These are phyloP conservation scores for Eutrigla gurnardus DNA, from an alignment of 2,797 vertebrate genomes.

Conservation along the genomic window DNA sequence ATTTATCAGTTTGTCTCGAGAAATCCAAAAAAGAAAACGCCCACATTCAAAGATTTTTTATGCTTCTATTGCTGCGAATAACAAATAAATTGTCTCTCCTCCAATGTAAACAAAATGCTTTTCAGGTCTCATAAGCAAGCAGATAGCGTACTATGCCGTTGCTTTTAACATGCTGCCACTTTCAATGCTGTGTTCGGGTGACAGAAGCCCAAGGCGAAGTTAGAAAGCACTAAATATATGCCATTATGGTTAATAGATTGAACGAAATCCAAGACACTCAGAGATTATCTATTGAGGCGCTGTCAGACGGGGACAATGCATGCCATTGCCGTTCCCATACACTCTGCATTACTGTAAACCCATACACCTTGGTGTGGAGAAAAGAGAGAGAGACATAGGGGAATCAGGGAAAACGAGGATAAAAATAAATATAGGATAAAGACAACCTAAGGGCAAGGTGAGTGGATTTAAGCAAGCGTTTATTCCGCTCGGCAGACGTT, in stretches of 20 bases:
- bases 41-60: slow-evolving; percentile 50
- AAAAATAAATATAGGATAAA: slow-evolving; percentile 79
- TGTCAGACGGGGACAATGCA: slow-evolving; percentile 81
- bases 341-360: slow-evolving; percentile 71
- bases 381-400: slow-evolving; percentile 36
- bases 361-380: slow-evolving; percentile 70
- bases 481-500: slow-evolving; percentile 64
- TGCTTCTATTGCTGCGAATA: slow-evolving; percentile 51
- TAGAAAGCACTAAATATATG: slow-evolving; percentile 84
- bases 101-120: slow-evolving; percentile 80
- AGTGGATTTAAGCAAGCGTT: slow-evolving; percentile 72
- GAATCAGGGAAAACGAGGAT: slow-evolving; percentile 65
- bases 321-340: slow-evolving; percentile 67
- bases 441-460: slow-evolving; percentile 76
- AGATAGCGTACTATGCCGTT: slow-evolving; percentile 61
- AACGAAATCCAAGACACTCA: slow-evolving; percentile 81
- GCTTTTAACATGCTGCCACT: slow-evolving; percentile 79
- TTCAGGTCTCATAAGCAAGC: slow-evolving; percentile 72
- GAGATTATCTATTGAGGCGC: slow-evolving; percentile 83
- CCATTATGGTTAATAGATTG: slow-evolving; percentile 83
- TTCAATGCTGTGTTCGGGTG: slow-evolving; percentile 74
- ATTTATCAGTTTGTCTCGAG: slow-evolving; percentile 54
- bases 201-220: slow-evolving; percentile 84
- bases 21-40: slow-evolving; percentile 31
- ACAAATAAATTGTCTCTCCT: slow-evolving; percentile 70